A percentile compares a stretch with the other conserved stretches of the same genome.
Evolutionary conservation across 2,888 invertebrate species (phyloP).

Genomic region (Oscheius sp.): DNA sequence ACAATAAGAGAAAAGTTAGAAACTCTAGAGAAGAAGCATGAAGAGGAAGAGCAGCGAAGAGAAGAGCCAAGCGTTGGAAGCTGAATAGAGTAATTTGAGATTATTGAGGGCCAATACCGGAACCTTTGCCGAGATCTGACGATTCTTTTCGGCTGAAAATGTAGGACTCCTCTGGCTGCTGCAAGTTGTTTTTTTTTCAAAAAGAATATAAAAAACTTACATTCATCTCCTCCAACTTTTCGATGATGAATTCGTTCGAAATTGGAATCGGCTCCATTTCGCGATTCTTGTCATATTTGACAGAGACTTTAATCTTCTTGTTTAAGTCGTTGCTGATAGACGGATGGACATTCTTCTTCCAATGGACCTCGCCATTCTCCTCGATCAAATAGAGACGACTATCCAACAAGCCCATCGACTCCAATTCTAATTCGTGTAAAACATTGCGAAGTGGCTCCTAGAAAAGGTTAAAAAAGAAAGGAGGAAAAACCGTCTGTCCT

Average conservation of each 20-base stretch:
- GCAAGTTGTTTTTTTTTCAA: neutral
- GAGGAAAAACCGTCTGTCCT: neutral
- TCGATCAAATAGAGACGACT: conserved; percentile 23
- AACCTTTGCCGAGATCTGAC: neutral
- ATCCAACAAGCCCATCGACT: conserved; percentile 18
- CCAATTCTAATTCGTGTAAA: conserved; percentile 15
- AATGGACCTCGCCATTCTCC: conserved; percentile 24
- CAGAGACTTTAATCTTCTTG: neutral
- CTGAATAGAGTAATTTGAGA: neutral
- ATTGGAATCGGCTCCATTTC: conserved; percentile 27
- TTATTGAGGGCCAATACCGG: neutral
- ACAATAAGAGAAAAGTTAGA: neutral
- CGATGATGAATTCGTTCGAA: conserved; percentile 20
- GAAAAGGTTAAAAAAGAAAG: conserved; percentile 8
- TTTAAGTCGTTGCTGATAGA: conserved; percentile 16
- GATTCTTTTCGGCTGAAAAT: neutral
- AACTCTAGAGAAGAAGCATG: neutral
- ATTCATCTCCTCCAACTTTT: conserved; percentile 22
- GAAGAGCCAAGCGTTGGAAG: too few relatives aligned
- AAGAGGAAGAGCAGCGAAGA: neutral
- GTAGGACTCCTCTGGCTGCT: neutral
- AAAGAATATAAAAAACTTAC: neutral
- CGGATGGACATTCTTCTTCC: conserved; percentile 34
- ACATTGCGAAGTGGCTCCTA: conserved; percentile 13
- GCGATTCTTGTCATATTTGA: conserved; percentile 14